phyloP scores from a whole-genome alignment of 2,888 invertebrate species.

The Tetropium fuscum region DNA sequence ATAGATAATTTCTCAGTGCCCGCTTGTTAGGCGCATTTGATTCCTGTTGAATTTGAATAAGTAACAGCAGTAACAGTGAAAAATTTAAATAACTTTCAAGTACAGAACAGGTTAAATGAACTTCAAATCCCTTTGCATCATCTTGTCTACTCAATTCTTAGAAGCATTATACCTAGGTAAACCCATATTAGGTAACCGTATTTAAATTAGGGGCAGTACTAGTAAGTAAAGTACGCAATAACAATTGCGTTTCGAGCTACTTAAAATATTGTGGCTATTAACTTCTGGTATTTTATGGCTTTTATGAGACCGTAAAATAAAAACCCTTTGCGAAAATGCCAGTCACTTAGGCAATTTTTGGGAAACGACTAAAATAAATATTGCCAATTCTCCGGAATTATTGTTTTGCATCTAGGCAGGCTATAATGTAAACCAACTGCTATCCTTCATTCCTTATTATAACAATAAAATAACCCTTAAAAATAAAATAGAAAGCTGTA shows the following conservation, averaged over 20 bases:
- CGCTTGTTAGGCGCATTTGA: no score
- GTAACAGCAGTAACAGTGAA: no score
- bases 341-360: slow-evolving; percentile 5
- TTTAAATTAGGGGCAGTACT: slow-evolving; percentile 20
- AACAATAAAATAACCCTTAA: slow-evolving; percentile 12
- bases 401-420: background rate
- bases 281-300: slow-evolving; percentile 25
- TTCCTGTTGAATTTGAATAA: no score
- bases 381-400: background rate
- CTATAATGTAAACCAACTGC: slow-evolving; percentile 13
- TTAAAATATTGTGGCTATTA: slow-evolving; percentile 20
- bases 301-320: slow-evolving; percentile 30
- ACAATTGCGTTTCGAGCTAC: slow-evolving; percentile 3
- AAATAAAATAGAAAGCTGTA: slow-evolving; percentile 33
- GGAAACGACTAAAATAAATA: slow-evolving; percentile 4
- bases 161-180: background rate
- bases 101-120: no score
- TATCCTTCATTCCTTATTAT: background rate
- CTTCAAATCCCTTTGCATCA: no score
- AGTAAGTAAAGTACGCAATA: background rate
- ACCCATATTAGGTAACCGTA: background rate
- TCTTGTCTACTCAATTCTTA: no score
- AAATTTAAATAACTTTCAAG: no score
- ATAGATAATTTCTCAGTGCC: no score
- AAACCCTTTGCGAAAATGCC: slow-evolving; percentile 32